Evolutionary conservation across 1,140 invertebrate species (phyloP).

Genomic region (Hermetia illucens): DNA sequence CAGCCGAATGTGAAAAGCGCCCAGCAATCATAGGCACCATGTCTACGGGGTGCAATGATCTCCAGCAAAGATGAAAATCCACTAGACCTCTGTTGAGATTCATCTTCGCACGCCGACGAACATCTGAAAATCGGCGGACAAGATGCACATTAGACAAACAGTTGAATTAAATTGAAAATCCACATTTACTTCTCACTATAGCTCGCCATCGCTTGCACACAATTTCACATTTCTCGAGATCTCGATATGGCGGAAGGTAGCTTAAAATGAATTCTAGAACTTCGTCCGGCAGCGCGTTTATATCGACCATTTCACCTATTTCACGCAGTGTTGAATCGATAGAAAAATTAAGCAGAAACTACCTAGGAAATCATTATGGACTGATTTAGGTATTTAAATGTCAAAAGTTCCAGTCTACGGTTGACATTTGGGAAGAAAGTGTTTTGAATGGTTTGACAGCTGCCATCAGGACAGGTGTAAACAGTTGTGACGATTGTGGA

Average conservation of each 20-base stretch:
- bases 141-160: no score
- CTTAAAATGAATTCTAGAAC: conserved; percentile 83
- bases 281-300: conserved; percentile 75
- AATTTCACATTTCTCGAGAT: conserved; percentile 68
- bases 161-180: conserved; percentile 4
- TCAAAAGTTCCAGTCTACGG: no score
- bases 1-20: conserved; percentile 84
- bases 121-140: no score
- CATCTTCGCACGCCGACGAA: conserved; percentile 20
- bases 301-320: conserved; percentile 10
- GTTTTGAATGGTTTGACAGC: no score
- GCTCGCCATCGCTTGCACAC: conserved; percentile 76
- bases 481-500: no score
- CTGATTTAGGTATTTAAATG: no score
- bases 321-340: neutral
- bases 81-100: conserved; percentile 24
- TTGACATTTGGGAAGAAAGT: no score
- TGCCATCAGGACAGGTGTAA: no score
- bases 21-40: conserved; percentile 58
- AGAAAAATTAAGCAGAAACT: no score
- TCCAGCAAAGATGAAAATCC: conserved; percentile 24
- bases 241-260: conserved; percentile 77
- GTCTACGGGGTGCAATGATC: conserved; percentile 5
- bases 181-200: conserved; percentile 60
- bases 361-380: no score